Base-by-base conservation (phyloP, 1,140 invertebrate species). In the Meloidogyne hapla region DNA sequence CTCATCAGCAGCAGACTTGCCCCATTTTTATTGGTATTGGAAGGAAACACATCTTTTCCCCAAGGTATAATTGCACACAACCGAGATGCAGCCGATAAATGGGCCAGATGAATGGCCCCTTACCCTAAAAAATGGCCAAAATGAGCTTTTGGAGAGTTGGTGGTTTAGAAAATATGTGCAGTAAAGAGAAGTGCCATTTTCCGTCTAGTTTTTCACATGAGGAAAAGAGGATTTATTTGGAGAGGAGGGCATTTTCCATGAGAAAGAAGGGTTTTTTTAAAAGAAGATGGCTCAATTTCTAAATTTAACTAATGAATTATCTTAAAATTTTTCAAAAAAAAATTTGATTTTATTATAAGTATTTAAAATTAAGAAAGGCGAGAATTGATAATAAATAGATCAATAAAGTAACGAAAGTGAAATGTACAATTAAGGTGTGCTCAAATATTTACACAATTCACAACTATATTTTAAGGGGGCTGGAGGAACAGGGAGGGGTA, bases 321-420 rank as follows among this genome's bases (percentile, higher is more conserved):
- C 3, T 33, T 33, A 33, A 33, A n/a, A 33, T 33, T 33, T 33
- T 33, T 0, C 33, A 6, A 0, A 33, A 33, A 33, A 6, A 33
- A 6, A 33, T 33, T 33, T 33, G 48, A 56, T 56, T 56, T 56
- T 56, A 56, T 15, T 65, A 21, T 6, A 42, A 67, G 6, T 21
- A 42, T 38, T 42, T 33, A n/a, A 67, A 67, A 21, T 8, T 21
- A n/a, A 67, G 65, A 33, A 42, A 67, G 65, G 6, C 65, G 65
- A 67, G 65, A 67, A 67, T 38, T 67, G 28, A 38, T 67, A 67
- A 67, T 67, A 38, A 67, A 15, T 26, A n/a, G 15, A 67, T 33
- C 65, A 33, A 67, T 67, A 33, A 33, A 67, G 48, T 67, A 67
- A 38, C 18, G 64, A 42, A 67, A 42, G 65, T 38, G 65, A 42